Percentiles rank a stretch among this genome's conserved stretches.
Evolutionary conservation across 1,140 invertebrate genomes (phyloP).

Genomic region (Aradophagus sp.): DNA sequence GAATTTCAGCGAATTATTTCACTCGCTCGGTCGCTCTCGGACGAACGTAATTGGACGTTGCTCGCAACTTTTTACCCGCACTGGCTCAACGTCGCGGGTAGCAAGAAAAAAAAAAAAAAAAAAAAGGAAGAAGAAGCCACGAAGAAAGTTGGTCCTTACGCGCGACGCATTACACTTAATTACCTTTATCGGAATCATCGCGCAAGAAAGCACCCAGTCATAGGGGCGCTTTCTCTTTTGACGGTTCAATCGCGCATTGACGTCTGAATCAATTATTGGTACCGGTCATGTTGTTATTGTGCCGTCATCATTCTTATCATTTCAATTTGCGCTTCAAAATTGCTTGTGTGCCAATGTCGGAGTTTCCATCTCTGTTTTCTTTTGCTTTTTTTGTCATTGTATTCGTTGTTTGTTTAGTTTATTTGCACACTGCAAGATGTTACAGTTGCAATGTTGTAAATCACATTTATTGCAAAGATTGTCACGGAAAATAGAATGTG

Average conservation of each 20-base stretch:
- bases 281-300: slow-evolving; percentile 42
- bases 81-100: too few relatives aligned
- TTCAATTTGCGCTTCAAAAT: slow-evolving; percentile 44
- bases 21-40: neutral
- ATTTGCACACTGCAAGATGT: too few relatives aligned
- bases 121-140: too few relatives aligned
- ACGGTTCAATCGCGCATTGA: slow-evolving; percentile 43
- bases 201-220: slow-evolving; percentile 23
- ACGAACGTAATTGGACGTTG: too few relatives aligned
- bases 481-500: too few relatives aligned
- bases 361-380: slow-evolving; percentile 14
- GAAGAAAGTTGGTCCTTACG: slow-evolving; percentile 8
- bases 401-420: too few relatives aligned
- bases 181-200: slow-evolving; percentile 25
- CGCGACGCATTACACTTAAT: slow-evolving; percentile 23
- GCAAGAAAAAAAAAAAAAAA: too few relatives aligned
- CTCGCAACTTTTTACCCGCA: too few relatives aligned
- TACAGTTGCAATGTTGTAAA: too few relatives aligned
- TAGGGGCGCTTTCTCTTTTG: slow-evolving; percentile 35
- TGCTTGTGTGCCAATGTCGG: slow-evolving; percentile 44
- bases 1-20: slow-evolving; percentile 39
- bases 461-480: too few relatives aligned
- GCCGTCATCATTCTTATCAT: slow-evolving; percentile 48
- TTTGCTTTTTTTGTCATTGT: slow-evolving; percentile 3
- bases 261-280: slow-evolving; percentile 41